Evolutionary conservation across 2,888 invertebrate genomes (phyloP), one percentile per base, ranked within the genome.

Genomic region (Andrena camellia): DNA sequence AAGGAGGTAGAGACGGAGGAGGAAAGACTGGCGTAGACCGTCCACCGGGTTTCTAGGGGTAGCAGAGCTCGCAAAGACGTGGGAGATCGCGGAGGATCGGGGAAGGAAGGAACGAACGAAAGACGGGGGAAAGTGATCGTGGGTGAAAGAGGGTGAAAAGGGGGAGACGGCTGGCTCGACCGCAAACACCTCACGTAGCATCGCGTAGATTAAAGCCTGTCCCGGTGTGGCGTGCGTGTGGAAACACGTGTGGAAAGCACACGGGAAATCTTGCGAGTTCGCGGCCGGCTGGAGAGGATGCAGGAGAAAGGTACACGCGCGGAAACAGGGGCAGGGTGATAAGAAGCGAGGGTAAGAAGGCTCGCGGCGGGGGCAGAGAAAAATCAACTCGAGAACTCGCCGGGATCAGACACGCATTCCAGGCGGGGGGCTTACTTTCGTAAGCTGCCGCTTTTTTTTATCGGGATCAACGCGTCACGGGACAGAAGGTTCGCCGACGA

Each of bases 141-240:
- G 62, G 82, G 69, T 33, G 35, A 42, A 66, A 33, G 73, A 20
- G 26, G 35, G 68, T 13, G 23, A 29, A 26, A 66, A 33, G 80
- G 63, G 52, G 52, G 59, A 42, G 42, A 4, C 42, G 63, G 62
- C 48, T 77, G 71, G 87, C 74, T 81, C 85, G 85, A 89, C 90
- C 90, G 91, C 92, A 92, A 91, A 91, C 91, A 90, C 90, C 91
- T 92, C 92, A 91, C 92, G 91, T 90, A 91, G 86, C 90, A 85
- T 87, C 88, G 89, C 88, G 89, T 89, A 92, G 92, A 92, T 92
- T 92, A 92, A 92, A 92, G 91, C 89, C 59, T 48, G 74, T 86
- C 85, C 78, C 64, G 72, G 70, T 67, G 62, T 52, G 63, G 63
- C 69, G 67, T 62, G 60, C 67, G 67, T 54, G 84, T 50, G 72